These are phyloP conservation scores for Perithous albicinctus DNA, from an alignment of 2,888 invertebrate species.

Conservation along the genomic window DNA sequence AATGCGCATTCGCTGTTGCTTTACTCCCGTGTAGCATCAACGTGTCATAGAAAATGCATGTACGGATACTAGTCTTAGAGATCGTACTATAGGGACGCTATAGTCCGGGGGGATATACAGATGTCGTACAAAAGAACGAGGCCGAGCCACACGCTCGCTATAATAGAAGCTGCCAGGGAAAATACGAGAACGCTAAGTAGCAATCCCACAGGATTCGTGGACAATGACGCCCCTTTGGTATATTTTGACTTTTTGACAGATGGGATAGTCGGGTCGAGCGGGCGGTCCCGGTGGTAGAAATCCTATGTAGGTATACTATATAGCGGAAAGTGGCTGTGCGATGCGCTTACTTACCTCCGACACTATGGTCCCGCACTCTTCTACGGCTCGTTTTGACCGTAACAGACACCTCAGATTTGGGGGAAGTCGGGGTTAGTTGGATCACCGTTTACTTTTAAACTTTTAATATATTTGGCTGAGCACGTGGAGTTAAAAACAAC, in stretches of 20 bases:
- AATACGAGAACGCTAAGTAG: slow-evolving; percentile 83
- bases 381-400: slow-evolving; percentile 24
- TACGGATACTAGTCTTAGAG: slow-evolving; percentile 45
- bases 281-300: slow-evolving; percentile 64
- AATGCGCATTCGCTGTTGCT: slow-evolving; percentile 53
- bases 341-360: slow-evolving; percentile 54
- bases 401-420: slow-evolving; percentile 28
- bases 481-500: no score
- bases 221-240: slow-evolving; percentile 82
- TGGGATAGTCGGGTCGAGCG: slow-evolving; percentile 74
- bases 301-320: slow-evolving; percentile 13
- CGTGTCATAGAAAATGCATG: slow-evolving; percentile 67
- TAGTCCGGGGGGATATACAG: slow-evolving; percentile 74
- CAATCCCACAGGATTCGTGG: slow-evolving; percentile 82
- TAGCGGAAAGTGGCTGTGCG: slow-evolving; percentile 3
- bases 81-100: not conserved
- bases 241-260: slow-evolving; percentile 85
- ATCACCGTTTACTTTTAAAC: no score
- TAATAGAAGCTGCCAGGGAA: slow-evolving; percentile 76
- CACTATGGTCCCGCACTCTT: slow-evolving; percentile 29
- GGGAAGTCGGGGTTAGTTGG: no score
- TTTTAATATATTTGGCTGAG: no score
- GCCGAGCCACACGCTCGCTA: slow-evolving; percentile 70
- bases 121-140: slow-evolving; percentile 82
- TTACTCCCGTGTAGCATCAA: slow-evolving; percentile 44